Evolutionary conservation across 2,797 vertebrate species (phyloP).

Genomic region (Bucorvus abyssinicus): DNA sequence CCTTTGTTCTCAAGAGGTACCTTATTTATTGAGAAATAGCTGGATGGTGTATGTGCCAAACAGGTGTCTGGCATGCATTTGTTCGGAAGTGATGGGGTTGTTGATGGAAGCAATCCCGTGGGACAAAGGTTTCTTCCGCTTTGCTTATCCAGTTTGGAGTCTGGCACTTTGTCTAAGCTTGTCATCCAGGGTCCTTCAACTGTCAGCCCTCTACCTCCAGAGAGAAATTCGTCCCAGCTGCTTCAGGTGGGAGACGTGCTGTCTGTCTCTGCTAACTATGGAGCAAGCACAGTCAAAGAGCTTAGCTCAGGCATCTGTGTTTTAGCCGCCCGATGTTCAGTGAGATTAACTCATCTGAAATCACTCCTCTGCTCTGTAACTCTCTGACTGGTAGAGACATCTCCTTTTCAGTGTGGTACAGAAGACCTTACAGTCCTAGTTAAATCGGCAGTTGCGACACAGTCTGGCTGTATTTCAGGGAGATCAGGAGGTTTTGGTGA

Average conservation of each 20-base stretch:
- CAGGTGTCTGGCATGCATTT: background rate
- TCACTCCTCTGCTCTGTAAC: background rate
- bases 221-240: background rate
- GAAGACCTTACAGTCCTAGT: background rate
- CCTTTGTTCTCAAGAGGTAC: background rate
- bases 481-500: background rate
- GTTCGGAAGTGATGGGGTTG: background rate
- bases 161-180: background rate
- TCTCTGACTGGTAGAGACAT: background rate
- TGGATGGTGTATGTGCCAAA: background rate
- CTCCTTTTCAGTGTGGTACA: background rate
- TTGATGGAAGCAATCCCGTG: background rate
- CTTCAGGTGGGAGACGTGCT: background rate
- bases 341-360: background rate
- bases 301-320: background rate
- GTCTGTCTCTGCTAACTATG: background rate
- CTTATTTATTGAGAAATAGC: background rate
- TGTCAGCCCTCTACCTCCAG: background rate
- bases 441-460: background rate
- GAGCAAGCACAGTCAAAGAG: background rate
- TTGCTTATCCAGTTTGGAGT: background rate
- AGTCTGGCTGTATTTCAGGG: background rate
- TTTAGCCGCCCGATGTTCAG: background rate
- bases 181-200: background rate
- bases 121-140: background rate